Conservation (phyloP, 2,113 vertebrate genomes). For the Megaptera novaeangliae region DNA sequence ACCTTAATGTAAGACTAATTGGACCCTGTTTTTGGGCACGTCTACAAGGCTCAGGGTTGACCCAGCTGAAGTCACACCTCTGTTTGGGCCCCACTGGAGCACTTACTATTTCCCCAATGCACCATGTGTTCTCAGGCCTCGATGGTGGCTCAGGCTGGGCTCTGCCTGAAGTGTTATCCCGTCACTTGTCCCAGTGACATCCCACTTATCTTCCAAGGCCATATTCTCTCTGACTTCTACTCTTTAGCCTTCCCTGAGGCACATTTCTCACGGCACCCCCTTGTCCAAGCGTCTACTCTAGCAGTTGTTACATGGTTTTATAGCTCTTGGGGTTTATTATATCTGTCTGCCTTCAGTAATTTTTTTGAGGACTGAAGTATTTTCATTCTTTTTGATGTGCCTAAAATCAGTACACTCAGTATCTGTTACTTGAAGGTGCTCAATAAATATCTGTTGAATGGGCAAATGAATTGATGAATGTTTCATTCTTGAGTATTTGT, state of each 20-base stretch:
- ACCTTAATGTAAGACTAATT: not conserved
- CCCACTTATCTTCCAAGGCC: not conserved
- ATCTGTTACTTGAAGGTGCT: not conserved
- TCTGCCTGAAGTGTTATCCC: not conserved
- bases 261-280: not conserved
- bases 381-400: not conserved
- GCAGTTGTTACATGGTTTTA: not conserved
- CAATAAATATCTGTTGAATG: not conserved
- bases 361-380: not conserved
- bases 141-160: not conserved
- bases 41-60: not conserved
- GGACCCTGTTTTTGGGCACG: not conserved
- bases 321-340: not conserved
- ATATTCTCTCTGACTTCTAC: not conserved
- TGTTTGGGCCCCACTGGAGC: not conserved
- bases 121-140: not conserved
- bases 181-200: not conserved
- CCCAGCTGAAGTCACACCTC: not conserved
- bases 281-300: not conserved
- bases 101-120: not conserved
- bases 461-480: not conserved
- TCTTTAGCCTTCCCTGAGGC: not conserved
- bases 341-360: not conserved
- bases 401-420: not conserved
- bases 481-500: not conserved